Conservation (phyloP, 2,113 vertebrate genomes). For the Eleginops maclovinus region DNA sequence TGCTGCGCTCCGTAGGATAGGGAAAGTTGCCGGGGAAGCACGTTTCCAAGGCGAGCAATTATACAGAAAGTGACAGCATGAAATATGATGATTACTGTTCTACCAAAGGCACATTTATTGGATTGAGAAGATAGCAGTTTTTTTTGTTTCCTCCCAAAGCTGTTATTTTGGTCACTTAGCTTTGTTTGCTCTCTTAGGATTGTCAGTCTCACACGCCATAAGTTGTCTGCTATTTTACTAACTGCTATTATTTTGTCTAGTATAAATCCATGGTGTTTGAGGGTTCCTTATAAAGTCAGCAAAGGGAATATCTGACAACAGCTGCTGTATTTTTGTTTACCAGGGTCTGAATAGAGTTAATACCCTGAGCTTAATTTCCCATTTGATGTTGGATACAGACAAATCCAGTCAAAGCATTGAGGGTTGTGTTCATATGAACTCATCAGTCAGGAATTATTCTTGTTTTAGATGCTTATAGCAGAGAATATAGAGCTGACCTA, state of each 20-base stretch:
- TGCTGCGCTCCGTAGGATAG: slow-evolving; percentile 70
- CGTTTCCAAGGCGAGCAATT: slow-evolving; percentile 78
- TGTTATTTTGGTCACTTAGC: slow-evolving; percentile 84
- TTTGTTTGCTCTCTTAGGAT: slow-evolving; percentile 83
- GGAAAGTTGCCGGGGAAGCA: slow-evolving; percentile 67
- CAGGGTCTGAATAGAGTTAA: neutral
- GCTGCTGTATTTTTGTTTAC: neutral
- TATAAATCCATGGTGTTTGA: slow-evolving; percentile 64
- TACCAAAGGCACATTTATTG: slow-evolving; percentile 93
- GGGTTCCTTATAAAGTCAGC: slow-evolving; percentile 15
- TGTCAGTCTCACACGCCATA: slow-evolving; percentile 86
- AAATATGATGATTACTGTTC: slow-evolving; percentile 93
- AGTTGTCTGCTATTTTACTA: slow-evolving; percentile 73
- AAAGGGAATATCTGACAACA: neutral
- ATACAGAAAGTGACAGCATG: slow-evolving; percentile 82
- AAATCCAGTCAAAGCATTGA: neutral
- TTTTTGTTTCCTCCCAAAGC: slow-evolving; percentile 52
- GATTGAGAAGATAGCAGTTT: slow-evolving; percentile 88
- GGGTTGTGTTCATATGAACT: slow-evolving; percentile 7
- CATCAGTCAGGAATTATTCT: slow-evolving; percentile 11
- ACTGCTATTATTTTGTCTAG: slow-evolving; percentile 76
- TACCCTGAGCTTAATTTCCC: neutral
- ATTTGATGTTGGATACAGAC: slow-evolving; percentile 18
- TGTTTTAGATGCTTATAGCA: slow-evolving; percentile 14
- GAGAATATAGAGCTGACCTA: slow-evolving; percentile 4